A percentile compares a stretch with the other conserved stretches of the same genome.
Conservation (phyloP, 2,797 vertebrate species). For the Pteropus rufus region DNA sequence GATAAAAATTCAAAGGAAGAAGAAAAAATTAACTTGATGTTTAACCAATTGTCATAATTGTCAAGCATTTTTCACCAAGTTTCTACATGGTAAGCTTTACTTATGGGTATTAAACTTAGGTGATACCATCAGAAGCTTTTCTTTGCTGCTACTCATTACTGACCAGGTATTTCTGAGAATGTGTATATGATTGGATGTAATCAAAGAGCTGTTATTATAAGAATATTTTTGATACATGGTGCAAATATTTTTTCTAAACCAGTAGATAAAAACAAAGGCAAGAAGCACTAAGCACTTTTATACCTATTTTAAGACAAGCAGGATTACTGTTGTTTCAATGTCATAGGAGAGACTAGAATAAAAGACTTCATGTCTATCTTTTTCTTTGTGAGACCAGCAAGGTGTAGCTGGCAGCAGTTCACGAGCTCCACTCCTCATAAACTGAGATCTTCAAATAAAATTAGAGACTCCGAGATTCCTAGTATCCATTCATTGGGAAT, state of each 20-base stretch:
- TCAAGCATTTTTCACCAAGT: not conserved
- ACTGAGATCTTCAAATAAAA: slow-evolving; percentile 3
- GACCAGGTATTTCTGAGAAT: not conserved
- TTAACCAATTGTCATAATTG: not conserved
- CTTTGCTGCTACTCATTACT: not conserved
- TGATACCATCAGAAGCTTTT: not conserved
- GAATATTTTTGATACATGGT: not conserved
- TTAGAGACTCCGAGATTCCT: not conserved
- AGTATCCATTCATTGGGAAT: not conserved
- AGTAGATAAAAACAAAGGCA: not conserved
- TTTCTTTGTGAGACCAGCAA: not conserved
- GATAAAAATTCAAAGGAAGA: not conserved
- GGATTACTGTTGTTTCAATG: not conserved
- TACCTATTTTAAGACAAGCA: not conserved
- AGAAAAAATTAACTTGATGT: not conserved
- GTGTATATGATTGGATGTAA: not conserved
- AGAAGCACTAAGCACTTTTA: not conserved
- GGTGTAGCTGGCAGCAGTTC: not conserved
- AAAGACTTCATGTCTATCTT: not conserved
- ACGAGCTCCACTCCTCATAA: not conserved
- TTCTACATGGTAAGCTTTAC: not conserved
- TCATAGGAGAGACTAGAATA: not conserved
- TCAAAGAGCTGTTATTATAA: not conserved
- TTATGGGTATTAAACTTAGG: not conserved
- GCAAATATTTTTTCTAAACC: not conserved